These are phyloP conservation scores for Ianthella basta DNA, from an alignment of 37 sponge, comb jelly and placozoan genomes.

Conservation along the genomic window DNA sequence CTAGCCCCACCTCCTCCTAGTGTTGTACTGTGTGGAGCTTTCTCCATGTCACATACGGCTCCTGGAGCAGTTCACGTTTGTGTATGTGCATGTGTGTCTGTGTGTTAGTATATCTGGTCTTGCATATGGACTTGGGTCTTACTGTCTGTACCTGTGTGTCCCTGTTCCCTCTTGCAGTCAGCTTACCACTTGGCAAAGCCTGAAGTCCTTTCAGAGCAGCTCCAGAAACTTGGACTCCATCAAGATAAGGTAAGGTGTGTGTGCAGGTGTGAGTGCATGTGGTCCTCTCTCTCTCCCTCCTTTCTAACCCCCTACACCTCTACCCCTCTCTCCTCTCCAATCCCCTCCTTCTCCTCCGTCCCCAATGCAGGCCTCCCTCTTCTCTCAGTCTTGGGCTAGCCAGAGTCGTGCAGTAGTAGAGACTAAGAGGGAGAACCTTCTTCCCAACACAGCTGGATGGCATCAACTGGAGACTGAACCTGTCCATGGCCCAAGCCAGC, in stretches of 20 bases:
- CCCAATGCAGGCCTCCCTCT: too few species aligned
- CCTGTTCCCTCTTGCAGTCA: background rate
- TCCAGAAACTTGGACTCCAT: slow-evolving; percentile 48
- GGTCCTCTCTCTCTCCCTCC: background rate
- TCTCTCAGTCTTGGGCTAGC: slow-evolving; percentile 49
- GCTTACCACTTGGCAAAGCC: slow-evolving; percentile 61
- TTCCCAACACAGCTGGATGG: slow-evolving; percentile 84
- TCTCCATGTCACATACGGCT: too few species aligned
- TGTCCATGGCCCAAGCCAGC: slow-evolving; percentile 73
- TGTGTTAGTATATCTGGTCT: too few species aligned
- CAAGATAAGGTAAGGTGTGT: slow-evolving; percentile 32
- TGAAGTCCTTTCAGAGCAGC: slow-evolving; percentile 59
- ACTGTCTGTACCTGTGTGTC: too few species aligned
- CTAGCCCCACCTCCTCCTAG: too few species aligned
- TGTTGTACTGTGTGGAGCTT: too few species aligned
- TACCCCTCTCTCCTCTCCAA: background rate
- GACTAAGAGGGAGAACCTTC: slow-evolving; percentile 60
- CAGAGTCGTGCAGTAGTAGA: slow-evolving; percentile 70
- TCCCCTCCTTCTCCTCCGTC: background rate
- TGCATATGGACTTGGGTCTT: too few species aligned
- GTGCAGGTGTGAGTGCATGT: background rate
- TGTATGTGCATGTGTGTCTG: too few species aligned
- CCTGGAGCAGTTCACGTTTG: too few species aligned
- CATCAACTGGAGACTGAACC: slow-evolving; percentile 80
- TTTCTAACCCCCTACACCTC: too few species aligned